phyloP scores from a whole-genome alignment of 1,140 invertebrate species.

The Homarus americanus region DNA sequence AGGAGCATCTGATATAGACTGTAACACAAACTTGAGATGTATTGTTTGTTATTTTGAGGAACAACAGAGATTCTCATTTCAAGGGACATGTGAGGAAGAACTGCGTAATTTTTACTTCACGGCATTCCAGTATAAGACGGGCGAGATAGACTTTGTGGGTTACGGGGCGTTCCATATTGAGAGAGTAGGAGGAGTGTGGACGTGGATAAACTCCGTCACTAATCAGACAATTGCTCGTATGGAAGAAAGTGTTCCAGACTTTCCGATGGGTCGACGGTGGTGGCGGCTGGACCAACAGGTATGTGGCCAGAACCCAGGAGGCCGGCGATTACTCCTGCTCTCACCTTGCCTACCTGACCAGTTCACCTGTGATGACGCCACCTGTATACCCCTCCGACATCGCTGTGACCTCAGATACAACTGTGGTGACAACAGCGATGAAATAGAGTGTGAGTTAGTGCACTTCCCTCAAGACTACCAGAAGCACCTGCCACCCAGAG shows the following conservation, averaged over 20 bases:
- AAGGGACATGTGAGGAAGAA: conserved; percentile 67
- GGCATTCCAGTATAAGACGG: conserved; percentile 24
- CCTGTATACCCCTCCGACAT: conserved; percentile 30
- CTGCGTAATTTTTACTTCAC: conserved; percentile 66
- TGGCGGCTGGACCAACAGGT: conserved; percentile 57
- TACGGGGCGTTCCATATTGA: conserved; percentile 69
- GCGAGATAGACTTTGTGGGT: conserved; percentile 59
- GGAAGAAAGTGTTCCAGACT: conserved; percentile 43
- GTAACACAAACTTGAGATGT: conserved; percentile 46
- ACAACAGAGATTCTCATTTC: conserved; percentile 39
- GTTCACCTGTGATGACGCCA: conserved; percentile 45
- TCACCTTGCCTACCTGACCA: conserved; percentile 23
- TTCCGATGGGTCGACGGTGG: conserved; percentile 66
- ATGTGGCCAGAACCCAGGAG: conserved; percentile 54
- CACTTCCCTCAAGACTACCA: conserved; percentile 35
- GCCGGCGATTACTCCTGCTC: conserved; percentile 34
- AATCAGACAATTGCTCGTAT: conserved; percentile 62
- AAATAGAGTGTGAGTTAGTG: conserved; percentile 14
- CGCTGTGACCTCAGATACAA: conserved; percentile 49
- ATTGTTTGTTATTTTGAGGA: conserved; percentile 56
- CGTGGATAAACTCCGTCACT: conserved; percentile 39
- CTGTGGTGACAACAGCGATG: conserved; percentile 48
- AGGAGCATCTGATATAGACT: conserved; percentile 65
- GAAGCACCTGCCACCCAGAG: conserved; percentile 32
- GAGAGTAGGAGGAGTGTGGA: conserved; percentile 36